Evolutionary conservation across 2,797 vertebrate species (phyloP).

Genomic region (Myotis pilosus): DNA sequence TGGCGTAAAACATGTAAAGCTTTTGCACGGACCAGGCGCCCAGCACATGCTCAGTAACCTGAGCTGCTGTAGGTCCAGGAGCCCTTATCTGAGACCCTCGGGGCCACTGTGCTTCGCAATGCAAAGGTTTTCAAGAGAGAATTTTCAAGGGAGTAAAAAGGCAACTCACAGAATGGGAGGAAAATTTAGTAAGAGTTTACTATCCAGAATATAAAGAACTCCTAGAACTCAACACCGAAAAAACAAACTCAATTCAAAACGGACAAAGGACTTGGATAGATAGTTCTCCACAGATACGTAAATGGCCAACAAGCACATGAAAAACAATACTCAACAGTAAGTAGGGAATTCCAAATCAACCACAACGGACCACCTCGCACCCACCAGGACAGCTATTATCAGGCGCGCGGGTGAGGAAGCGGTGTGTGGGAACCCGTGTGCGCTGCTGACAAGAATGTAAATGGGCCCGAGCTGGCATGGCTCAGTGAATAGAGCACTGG

Average conservation of each 20-base stretch:
- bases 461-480: too few species aligned
- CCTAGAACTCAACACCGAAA: not conserved
- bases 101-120: not conserved
- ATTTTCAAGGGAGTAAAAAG: not conserved
- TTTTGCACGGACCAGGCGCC: not conserved
- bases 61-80: accelerated
- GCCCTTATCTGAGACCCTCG: not conserved
- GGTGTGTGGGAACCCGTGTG: not conserved
- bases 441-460: accelerated
- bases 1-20: accelerated
- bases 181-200: not conserved
- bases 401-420: accelerated
- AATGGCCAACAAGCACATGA: not conserved
- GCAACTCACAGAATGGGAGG: not conserved
- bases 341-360: not conserved
- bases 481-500: too few species aligned
- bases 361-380: not conserved
- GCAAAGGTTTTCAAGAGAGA: not conserved
- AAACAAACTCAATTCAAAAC: not conserved
- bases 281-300: not conserved
- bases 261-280: not conserved
- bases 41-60: accelerated
- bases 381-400: not conserved
- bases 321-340: not conserved
- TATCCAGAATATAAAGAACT: not conserved